Evolutionary conservation across 2,113 vertebrate genomes (phyloP).

Genomic region (Boleophthalmus pectinirostris): DNA sequence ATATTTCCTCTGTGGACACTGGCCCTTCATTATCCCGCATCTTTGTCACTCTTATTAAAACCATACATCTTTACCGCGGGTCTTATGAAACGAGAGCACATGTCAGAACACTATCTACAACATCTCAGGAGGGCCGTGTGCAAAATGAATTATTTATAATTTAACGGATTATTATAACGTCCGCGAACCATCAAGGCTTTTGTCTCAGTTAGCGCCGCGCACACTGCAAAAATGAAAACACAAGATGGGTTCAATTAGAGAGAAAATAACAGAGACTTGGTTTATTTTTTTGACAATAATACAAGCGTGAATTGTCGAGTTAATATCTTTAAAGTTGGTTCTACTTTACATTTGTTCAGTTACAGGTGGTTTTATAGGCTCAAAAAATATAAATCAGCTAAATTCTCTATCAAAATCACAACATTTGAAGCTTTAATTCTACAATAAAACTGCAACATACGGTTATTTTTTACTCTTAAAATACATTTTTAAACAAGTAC

Average conservation of each 20-base stretch:
- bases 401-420: too few relatives aligned
- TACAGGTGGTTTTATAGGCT: too few relatives aligned
- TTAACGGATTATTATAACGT: conserved; percentile 65
- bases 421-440: too few relatives aligned
- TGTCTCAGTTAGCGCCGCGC: conserved; percentile 43
- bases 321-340: too few relatives aligned
- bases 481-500: too few relatives aligned
- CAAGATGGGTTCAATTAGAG: too few relatives aligned
- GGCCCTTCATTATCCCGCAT: conserved; percentile 67
- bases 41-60: conserved; percentile 72
- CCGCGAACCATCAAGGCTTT: conserved; percentile 57
- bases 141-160: conserved; percentile 73
- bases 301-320: too few relatives aligned
- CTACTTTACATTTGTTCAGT: too few relatives aligned
- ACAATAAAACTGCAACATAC: too few relatives aligned
- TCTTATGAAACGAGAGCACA: conserved; percentile 44
- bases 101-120: conserved; percentile 59
- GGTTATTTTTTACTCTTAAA: too few relatives aligned
- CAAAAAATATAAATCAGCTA: too few relatives aligned
- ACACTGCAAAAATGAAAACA: not conserved
- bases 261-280: conserved; percentile 9
- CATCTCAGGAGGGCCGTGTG: conserved; percentile 59
- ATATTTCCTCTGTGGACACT: conserved; percentile 42
- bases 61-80: conserved; percentile 63
- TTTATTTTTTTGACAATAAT: too few relatives aligned